A percentile compares a stretch with the other conserved stretches of the same genome.
Conservation (phyloP, 2,113 vertebrate genomes). For the Nicator chloris region DNA sequence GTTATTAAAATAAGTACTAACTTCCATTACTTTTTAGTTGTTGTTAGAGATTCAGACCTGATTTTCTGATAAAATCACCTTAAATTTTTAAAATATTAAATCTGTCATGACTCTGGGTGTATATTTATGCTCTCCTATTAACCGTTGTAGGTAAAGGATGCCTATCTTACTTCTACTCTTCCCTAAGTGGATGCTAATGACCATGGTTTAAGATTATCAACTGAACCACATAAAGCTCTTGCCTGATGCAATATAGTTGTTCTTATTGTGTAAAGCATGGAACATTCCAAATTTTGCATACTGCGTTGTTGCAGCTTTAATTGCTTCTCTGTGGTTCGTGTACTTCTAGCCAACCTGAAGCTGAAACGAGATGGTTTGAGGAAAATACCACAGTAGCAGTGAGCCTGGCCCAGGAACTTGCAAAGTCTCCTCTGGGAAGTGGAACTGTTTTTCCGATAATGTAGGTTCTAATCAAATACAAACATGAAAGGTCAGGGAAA, state of each 20-base stretch:
- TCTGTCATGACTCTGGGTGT: not conserved
- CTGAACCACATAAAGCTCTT: not conserved
- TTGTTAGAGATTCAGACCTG: not conserved
- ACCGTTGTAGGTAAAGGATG: not conserved
- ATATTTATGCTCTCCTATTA: not conserved
- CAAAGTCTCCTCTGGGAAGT: not conserved
- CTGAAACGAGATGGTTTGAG: not conserved
- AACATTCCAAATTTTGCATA: not conserved
- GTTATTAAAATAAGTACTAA: not conserved
- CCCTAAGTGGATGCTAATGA: not conserved
- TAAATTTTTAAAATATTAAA: not conserved
- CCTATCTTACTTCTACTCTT: not conserved
- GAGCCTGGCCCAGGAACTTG: not conserved
- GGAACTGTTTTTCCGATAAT: not conserved
- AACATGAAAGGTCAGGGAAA: not conserved
- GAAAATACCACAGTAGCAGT: not conserved
- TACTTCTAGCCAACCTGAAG: not conserved
- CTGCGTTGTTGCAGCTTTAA: not conserved
- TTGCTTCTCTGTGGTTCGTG: not conserved
- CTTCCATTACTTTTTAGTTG: not conserved
- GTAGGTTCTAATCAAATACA: not conserved
- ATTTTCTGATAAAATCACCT: not conserved
- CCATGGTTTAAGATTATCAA: not conserved
- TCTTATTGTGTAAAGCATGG: not conserved
- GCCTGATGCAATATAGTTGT: not conserved